Evolutionary conservation across 2,797 vertebrate genomes (phyloP).

Genomic region (Muscicapa comitata): DNA sequence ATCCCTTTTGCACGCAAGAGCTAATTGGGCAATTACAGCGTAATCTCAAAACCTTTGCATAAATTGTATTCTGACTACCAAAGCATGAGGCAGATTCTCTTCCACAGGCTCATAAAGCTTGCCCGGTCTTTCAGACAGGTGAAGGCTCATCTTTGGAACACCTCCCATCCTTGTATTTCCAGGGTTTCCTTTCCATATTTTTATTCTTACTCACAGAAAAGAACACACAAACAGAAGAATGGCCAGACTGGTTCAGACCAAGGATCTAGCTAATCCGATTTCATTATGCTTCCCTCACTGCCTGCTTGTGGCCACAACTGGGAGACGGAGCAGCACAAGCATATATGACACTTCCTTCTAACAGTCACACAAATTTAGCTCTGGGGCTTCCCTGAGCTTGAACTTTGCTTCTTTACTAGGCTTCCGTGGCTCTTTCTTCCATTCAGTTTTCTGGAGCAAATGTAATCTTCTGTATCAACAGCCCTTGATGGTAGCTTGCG

Average conservation of each 20-base stretch:
- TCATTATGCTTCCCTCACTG: not conserved
- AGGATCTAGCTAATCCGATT: not conserved
- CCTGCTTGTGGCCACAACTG: not conserved
- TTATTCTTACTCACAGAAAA: not conserved
- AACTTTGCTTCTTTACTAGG: not conserved
- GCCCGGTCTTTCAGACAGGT: not conserved
- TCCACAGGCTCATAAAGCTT: not conserved
- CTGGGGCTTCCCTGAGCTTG: not conserved
- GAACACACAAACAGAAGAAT: not conserved
- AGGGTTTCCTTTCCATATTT: not conserved
- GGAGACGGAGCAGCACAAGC: not conserved
- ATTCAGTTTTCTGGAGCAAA: not conserved
- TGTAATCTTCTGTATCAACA: not conserved
- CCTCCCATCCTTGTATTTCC: not conserved
- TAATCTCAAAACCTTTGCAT: slow-evolving; percentile 14
- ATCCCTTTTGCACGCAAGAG: not conserved
- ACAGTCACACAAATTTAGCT: not conserved
- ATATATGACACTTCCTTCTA: not conserved
- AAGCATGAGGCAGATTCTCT: not conserved
- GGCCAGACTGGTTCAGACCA: not conserved
- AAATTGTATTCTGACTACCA: not conserved
- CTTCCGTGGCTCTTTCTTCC: not conserved
- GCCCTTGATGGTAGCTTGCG: not conserved
- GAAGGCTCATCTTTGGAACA: not conserved
- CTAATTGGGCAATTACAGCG: slow-evolving; percentile 43